Percentiles rank a stretch among this genome's conserved stretches.
Evolutionary conservation across 2,888 invertebrate species (phyloP).

Genomic region (Lottia scabra): DNA sequence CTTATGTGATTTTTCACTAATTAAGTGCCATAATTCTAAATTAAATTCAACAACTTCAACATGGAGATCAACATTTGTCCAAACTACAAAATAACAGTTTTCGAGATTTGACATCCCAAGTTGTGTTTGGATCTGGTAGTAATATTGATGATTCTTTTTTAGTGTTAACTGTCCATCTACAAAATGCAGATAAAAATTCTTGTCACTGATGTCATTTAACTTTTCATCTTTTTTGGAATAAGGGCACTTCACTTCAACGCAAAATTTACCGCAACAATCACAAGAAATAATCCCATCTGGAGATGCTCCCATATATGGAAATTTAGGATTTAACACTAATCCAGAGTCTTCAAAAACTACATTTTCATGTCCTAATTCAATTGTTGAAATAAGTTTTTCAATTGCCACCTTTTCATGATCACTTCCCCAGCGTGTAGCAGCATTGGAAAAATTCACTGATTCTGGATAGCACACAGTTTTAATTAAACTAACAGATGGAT

Average conservation of each 20-base stretch:
- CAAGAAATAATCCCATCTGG: conserved; percentile 19
- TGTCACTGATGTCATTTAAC: background rate
- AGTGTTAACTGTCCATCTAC: background rate
- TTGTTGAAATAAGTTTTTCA: background rate
- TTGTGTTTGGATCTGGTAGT: conserved; percentile 9
- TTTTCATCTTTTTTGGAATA: conserved; percentile 4
- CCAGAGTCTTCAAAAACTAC: conserved; percentile 9
- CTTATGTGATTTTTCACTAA: conserved; percentile 5
- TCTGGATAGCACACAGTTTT: conserved; percentile 21
- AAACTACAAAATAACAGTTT: conserved; percentile 10
- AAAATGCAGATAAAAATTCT: background rate
- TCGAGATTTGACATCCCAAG: background rate
- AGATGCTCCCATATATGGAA: conserved; percentile 19
- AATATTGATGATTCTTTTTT: background rate
- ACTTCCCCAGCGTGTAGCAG: conserved; percentile 16
- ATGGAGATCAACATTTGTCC: background rate
- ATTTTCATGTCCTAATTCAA: conserved; percentile 11
- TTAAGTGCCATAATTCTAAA: conserved; percentile 3
- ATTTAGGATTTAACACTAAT: conserved; percentile 3
- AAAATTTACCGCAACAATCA: conserved; percentile 21
- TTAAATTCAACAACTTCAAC: conserved; percentile 6
- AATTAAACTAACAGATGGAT: conserved; percentile 12
- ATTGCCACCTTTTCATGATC: conserved; percentile 15
- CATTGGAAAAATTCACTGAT: background rate
- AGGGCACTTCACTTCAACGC: conserved; percentile 22